Evolutionary conservation across 2,888 invertebrate species (phyloP).

Genomic region (Stegana nigrithorax): DNA sequence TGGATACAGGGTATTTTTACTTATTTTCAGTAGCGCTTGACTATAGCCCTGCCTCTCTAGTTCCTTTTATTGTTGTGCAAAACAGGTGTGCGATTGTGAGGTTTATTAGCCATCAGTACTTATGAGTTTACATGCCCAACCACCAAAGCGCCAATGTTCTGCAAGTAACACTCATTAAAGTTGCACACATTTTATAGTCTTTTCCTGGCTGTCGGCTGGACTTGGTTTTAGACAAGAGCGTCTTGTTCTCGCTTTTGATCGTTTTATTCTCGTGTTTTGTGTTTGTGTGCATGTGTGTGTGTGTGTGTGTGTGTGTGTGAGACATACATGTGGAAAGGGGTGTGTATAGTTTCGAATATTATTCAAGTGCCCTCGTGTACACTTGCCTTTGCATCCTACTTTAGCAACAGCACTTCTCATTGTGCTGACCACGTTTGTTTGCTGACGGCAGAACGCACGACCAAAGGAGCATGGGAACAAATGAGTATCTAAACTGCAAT

Average conservation of each 20-base stretch:
- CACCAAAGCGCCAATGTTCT: no score
- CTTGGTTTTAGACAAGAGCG: neutral
- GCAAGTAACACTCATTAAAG: slow-evolving; percentile 7
- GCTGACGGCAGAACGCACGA: slow-evolving; percentile 28
- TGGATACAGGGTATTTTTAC: no score
- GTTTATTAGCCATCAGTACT: no score
- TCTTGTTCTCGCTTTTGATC: no score
- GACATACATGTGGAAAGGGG: neutral
- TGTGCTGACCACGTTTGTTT: neutral
- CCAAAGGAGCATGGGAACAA: neutral
- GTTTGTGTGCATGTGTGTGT: neutral
- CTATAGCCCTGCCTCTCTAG: no score
- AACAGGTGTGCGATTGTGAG: no score
- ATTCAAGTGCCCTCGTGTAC: slow-evolving; percentile 31
- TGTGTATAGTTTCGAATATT: slow-evolving; percentile 32
- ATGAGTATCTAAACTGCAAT: slow-evolving; percentile 45
- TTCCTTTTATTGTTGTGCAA: no score
- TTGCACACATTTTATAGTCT: neutral
- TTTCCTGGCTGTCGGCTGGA: no score
- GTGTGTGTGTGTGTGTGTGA: slow-evolving; percentile 12
- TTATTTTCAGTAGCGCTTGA: no score
- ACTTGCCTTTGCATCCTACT: slow-evolving; percentile 26
- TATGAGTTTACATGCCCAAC: no score
- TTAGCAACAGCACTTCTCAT: neutral
- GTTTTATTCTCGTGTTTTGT: neutral